Evolutionary conservation across 2,797 vertebrate genomes (phyloP).

Genomic region (Pangasius sanitwongsei): DNA sequence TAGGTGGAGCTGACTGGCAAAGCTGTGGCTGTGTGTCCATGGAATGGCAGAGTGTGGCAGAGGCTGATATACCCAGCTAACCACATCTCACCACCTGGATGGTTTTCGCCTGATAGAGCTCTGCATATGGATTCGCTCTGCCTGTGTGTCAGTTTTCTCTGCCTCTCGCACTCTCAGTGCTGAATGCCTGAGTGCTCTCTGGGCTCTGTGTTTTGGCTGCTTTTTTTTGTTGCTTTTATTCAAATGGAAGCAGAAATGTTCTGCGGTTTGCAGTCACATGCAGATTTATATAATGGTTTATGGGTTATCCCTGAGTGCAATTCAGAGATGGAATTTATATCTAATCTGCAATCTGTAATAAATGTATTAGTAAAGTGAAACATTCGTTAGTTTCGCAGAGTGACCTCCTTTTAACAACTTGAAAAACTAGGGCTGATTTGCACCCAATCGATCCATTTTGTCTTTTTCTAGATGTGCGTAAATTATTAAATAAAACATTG

Average conservation of each 20-base stretch:
- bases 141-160: neutral
- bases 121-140: neutral
- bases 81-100: slow-evolving; percentile 21
- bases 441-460: neutral
- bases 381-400: slow-evolving; percentile 11
- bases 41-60: neutral
- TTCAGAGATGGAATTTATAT: neutral
- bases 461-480: neutral
- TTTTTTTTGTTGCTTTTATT: too few relatives aligned
- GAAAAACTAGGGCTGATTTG: neutral
- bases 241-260: neutral
- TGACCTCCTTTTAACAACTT: slow-evolving; percentile 20
- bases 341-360: neutral
- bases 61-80: neutral
- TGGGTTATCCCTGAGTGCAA: neutral
- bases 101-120: neutral
- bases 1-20: slow-evolving; percentile 12
- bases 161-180: neutral
- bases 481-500: slow-evolving; percentile 29
- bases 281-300: neutral
- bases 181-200: neutral
- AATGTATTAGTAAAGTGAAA: neutral
- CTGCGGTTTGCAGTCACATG: neutral
- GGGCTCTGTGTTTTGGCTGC: neutral
- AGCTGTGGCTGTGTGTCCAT: slow-evolving; percentile 1